Evolutionary conservation across 2,113 vertebrate genomes (phyloP).

Genomic region (Xiphophorus couchianus): DNA sequence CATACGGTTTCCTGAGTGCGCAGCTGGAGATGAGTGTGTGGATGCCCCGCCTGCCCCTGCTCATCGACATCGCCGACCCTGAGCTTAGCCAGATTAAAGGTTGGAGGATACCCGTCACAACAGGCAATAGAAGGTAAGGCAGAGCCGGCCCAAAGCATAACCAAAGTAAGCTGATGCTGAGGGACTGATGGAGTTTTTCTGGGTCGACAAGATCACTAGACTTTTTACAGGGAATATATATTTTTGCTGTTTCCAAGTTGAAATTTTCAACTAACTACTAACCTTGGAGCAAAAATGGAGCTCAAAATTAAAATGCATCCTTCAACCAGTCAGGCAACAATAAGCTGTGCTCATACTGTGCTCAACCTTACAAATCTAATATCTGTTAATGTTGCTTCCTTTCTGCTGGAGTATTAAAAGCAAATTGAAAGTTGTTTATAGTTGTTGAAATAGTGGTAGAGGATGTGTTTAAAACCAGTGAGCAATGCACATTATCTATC

Average conservation of each 20-base stretch:
- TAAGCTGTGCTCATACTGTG: no score
- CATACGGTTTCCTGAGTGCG: slow-evolving; percentile 88
- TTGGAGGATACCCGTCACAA: slow-evolving; percentile 90
- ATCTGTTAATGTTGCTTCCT: not conserved
- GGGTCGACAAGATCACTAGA: not conserved
- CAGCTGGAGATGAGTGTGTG: slow-evolving; percentile 91
- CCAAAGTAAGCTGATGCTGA: not conserved
- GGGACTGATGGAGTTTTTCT: not conserved
- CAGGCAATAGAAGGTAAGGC: slow-evolving; percentile 86
- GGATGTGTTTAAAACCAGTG: not conserved
- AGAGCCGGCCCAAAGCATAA: not conserved
- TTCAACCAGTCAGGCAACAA: no score
- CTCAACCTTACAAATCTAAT: no score
- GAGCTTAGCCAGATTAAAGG: slow-evolving; percentile 96
- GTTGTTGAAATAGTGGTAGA: not conserved
- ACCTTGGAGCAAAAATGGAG: not conserved
- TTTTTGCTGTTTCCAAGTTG: no score
- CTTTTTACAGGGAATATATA: no score
- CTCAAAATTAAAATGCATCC: no score
- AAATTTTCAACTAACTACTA: no score
- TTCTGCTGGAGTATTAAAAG: not conserved
- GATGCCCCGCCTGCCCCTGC: slow-evolving; percentile 89
- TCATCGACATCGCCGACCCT: slow-evolving; percentile 89
- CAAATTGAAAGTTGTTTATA: not conserved
- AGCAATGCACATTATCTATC: not conserved